These are phyloP conservation scores for Rhinoderma darwinii DNA, from an alignment of 2,113 vertebrate genomes.

Conservation along the genomic window DNA sequence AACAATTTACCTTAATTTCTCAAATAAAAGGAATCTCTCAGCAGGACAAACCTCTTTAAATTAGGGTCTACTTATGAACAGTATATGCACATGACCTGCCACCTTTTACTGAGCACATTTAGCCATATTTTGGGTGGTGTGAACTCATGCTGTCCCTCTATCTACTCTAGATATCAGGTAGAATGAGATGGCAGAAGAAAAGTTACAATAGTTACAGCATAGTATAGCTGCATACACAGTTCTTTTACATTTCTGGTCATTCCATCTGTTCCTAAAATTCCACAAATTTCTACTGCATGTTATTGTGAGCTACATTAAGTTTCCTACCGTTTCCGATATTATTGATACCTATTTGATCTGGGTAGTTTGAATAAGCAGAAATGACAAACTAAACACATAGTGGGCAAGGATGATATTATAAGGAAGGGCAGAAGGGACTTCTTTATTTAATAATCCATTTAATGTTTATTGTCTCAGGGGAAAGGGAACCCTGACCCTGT, in stretches of 20 bases:
- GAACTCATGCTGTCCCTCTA: too few species aligned
- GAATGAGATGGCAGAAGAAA: not conserved
- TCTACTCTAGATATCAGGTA: not conserved
- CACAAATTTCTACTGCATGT: not conserved
- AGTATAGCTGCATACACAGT: not conserved
- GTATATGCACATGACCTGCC: too few species aligned
- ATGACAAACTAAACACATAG: not conserved
- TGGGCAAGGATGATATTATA: not conserved
- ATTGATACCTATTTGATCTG: not conserved
- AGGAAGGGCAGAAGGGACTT: not conserved
- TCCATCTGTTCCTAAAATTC: not conserved
- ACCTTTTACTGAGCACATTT: too few species aligned
- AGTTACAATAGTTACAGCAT: not conserved
- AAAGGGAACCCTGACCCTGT: constrained; percentile 79
- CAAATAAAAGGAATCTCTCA: too few species aligned
- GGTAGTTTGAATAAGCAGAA: not conserved
- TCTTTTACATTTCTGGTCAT: not conserved
- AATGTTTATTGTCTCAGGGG: constrained; percentile 8
- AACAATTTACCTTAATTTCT: too few species aligned
- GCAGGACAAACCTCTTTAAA: too few species aligned
- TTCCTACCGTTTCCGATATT: not conserved
- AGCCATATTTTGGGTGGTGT: too few species aligned
- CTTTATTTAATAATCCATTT: not conserved
- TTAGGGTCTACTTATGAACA: too few species aligned
- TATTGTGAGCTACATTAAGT: not conserved